phyloP scores from a whole-genome alignment of 1,140 invertebrate genomes.

The Drosophila ogumai region DNA sequence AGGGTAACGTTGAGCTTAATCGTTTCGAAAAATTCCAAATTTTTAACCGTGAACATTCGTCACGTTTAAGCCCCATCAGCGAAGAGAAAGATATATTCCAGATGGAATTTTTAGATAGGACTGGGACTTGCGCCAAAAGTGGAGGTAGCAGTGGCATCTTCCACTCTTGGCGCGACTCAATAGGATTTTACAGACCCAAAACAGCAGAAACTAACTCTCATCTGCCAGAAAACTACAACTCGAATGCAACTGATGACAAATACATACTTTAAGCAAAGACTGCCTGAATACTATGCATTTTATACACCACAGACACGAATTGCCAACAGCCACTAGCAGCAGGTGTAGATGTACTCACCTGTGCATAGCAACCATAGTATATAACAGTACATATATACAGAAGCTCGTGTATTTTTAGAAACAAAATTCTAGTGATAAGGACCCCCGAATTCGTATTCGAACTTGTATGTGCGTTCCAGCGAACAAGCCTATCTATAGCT shows the following conservation, averaged over 20 bases:
- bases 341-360: conserved; percentile 47
- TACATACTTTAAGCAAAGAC: conserved; percentile 73
- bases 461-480: conserved; percentile 36
- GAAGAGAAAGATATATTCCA: conserved; percentile 28
- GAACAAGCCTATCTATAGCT: conserved; percentile 35
- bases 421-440: conserved; percentile 49
- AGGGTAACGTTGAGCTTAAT: conserved; percentile 32
- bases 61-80: neutral
- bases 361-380: conserved; percentile 47
- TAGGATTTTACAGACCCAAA: conserved; percentile 47
- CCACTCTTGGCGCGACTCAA: conserved; percentile 57
- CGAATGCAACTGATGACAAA: conserved; percentile 79
- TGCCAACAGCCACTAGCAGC: conserved; percentile 51
- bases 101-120: conserved; percentile 35
- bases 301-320: conserved; percentile 50
- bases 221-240: conserved; percentile 50
- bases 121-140: conserved; percentile 60
- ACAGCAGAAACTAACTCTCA: conserved; percentile 38
- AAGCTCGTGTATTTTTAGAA: conserved; percentile 60
- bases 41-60: conserved; percentile 5
- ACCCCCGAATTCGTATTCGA: conserved; percentile 40
- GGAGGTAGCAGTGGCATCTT: neutral
- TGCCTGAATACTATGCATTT: conserved; percentile 70
- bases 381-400: conserved; percentile 17
- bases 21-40: conserved; percentile 1